phyloP scores from a whole-genome alignment of 2,888 invertebrate genomes.

The Lochmaea crataegi region DNA sequence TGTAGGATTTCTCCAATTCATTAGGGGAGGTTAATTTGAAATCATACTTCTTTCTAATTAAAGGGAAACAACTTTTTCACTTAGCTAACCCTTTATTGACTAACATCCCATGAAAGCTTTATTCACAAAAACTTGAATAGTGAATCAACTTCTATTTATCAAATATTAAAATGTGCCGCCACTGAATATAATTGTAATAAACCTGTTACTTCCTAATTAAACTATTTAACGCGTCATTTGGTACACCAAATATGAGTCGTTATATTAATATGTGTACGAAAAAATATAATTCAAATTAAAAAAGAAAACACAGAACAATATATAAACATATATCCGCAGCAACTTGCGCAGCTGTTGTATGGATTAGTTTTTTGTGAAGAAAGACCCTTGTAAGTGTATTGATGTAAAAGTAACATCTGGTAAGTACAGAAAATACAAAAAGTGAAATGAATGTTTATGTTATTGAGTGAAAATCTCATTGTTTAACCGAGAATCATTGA shows the following conservation, averaged over 20 bases:
- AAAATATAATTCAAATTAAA: not conserved
- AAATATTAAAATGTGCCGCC: not conserved
- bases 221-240: not conserved
- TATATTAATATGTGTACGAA: not conserved
- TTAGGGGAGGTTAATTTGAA: too few species aligned
- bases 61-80: too few species aligned
- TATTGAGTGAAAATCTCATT: not conserved
- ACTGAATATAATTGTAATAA: not conserved
- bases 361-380: not conserved
- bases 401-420: not conserved
- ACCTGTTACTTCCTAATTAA: not conserved
- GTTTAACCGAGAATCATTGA: not conserved
- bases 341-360: not conserved
- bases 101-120: too few species aligned
- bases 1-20: too few species aligned
- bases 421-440: not conserved
- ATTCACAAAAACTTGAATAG: too few species aligned
- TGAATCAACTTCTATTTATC: not conserved
- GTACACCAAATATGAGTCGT: not conserved
- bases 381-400: not conserved
- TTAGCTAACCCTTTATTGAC: too few species aligned
- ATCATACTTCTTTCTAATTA: too few species aligned
- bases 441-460: not conserved
- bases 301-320: not conserved
- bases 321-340: not conserved